Evolutionary conservation across 1,140 invertebrate genomes (phyloP).

Genomic region (Pseudomyrmex concolor): DNA sequence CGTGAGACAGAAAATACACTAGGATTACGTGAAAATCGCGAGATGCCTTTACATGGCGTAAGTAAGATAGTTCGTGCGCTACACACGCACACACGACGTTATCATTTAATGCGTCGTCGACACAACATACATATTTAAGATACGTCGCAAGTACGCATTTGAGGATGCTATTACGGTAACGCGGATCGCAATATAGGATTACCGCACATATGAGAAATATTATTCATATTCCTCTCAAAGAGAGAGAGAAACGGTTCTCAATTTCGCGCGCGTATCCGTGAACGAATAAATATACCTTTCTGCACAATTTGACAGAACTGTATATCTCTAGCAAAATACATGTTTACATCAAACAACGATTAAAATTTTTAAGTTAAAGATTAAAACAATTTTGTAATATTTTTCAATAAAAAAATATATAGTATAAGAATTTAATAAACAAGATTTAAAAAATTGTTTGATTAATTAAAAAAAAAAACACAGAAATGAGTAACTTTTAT

Average conservation of each 20-base stretch:
- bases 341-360: too few species aligned
- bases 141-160: constrained; percentile 1
- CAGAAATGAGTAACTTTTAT: neutral
- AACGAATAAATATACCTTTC: neutral
- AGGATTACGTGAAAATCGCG: constrained; percentile 39
- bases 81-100: neutral
- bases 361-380: too few species aligned
- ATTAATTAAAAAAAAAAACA: neutral
- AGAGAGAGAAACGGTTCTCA: neutral
- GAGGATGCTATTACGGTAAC: neutral
- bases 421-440: too few species aligned
- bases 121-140: constrained; percentile 40
- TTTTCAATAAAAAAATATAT: too few species aligned
- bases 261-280: too few species aligned
- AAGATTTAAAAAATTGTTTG: too few species aligned
- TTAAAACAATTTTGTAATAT: too few species aligned
- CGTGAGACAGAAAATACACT: constrained; percentile 28
- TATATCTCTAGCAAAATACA: neutral
- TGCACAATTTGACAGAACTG: neutral
- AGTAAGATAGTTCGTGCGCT: constrained; percentile 1
- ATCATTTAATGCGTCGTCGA: constrained; percentile 36
- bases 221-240: neutral
- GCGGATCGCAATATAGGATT: constrained; percentile 14
- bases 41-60: constrained; percentile 9
- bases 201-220: constrained; percentile 10